phyloP scores from a whole-genome alignment of 2,113 vertebrate genomes.

The Tachuris rubrigastra region DNA sequence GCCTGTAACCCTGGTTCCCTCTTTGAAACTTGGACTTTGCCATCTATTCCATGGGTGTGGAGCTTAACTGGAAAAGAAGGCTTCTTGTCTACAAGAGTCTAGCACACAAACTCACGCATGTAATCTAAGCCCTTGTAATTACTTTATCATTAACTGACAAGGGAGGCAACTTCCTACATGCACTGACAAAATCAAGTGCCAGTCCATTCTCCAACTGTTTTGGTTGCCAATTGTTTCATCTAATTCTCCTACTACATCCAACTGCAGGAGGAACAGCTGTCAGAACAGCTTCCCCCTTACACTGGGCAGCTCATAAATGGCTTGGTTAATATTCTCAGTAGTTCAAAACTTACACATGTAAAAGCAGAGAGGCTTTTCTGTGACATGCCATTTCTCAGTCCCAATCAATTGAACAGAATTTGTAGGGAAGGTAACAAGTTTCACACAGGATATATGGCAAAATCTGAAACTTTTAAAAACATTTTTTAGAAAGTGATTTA shows the following conservation, averaged over 20 bases:
- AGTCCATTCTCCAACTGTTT: background rate
- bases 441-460: background rate
- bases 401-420: background rate
- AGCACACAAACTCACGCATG: background rate
- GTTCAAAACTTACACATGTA: background rate
- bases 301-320: background rate
- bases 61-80: background rate
- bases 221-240: background rate
- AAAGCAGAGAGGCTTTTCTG: background rate
- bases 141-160: background rate
- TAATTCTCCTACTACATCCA: background rate
- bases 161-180: background rate
- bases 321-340: background rate
- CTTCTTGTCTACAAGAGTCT: background rate
- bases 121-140: background rate
- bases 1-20: background rate
- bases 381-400: background rate
- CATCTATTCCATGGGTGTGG: background rate
- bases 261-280: background rate
- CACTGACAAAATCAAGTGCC: background rate
- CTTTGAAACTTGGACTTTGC: slow-evolving; percentile 21
- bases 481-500: background rate
- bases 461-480: background rate
- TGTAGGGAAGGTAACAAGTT: background rate
- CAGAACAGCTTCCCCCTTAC: background rate